Evolutionary conservation across 2,888 invertebrate species (phyloP), one percentile per base, ranked within the genome.

Genomic region (Drosophila ezoana): DNA sequence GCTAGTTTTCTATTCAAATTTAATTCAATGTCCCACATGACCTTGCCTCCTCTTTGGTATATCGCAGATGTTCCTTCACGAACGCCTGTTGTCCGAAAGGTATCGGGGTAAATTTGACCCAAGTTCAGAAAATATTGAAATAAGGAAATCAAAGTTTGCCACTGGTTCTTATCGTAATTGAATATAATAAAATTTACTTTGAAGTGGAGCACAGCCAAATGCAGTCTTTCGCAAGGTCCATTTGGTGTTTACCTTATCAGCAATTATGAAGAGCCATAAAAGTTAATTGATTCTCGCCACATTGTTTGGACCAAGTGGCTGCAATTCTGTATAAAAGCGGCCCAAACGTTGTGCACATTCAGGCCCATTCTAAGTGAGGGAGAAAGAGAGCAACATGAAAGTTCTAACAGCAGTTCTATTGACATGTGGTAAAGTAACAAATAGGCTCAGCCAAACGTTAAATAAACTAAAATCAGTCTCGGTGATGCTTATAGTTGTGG

Each of bases 381-480:
- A n/a, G n/a, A 14, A 14, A n/a, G 10, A 23, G 56, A 72, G 18
- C 45, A 84, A 57, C 47, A 83, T 87, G 82, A 79, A 85, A 57
- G 45, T 79, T 18, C 41, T 67, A 41, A 71, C 77, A n/a, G 67
- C 71, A 48, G 66, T 79, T 32, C 59, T 79, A 18, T 66, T 79
- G 43, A 72, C 64, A 57, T 72, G 70, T 69, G 83, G 82, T 85
- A 81, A 71, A 56, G 76, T 79, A 70, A 20, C 23, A 44, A 40
- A 23, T 10, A 38, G 11, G 9, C 28, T n/a, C 14, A 47, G 40
- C n/a, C 28, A 38, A 66, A 67, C 58, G 44, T 60, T 45, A 53
- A 66, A 71, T 47, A 40, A 75, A 70, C 79, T 87, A 84, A 73
- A 62, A 64, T 52, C 60, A 81, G 75, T 53, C 53, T 62, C 56